Evolutionary conservation across 2,113 vertebrate species (phyloP).

Genomic region (Carollia perspicillata): DNA sequence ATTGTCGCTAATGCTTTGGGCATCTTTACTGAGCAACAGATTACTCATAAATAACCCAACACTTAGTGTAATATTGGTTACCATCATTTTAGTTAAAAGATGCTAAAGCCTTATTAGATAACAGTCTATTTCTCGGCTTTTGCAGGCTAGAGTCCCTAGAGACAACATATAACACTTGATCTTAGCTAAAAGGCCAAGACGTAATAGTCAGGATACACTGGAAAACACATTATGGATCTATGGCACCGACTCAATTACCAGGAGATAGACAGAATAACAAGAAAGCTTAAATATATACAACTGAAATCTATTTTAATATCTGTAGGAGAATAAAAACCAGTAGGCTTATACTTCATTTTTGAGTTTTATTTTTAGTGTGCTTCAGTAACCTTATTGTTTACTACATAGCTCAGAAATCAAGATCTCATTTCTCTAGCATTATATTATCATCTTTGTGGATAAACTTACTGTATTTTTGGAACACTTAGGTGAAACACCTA

Average conservation of each 20-base stretch:
- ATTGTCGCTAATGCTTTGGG: neutral
- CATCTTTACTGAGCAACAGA: conserved; percentile 1
- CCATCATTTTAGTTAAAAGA: conserved; percentile 51
- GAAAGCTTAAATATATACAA: neutral
- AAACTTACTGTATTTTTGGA: neutral
- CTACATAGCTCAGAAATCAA: neutral
- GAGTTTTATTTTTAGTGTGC: neutral
- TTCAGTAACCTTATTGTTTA: neutral
- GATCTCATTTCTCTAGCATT: neutral
- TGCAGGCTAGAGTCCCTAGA: neutral
- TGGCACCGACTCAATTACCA: neutral
- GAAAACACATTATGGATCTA: neutral
- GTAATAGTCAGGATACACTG: neutral
- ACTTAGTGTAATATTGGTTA: neutral
- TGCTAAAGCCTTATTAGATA: conserved; percentile 48
- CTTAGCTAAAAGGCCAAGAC: conserved; percentile 40
- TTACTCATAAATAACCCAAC: conserved; percentile 55
- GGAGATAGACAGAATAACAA: neutral
- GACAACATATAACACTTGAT: conserved; percentile 27
- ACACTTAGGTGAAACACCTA: too few species aligned
- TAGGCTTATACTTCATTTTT: neutral
- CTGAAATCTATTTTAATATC: neutral
- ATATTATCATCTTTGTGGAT: neutral
- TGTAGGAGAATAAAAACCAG: neutral
- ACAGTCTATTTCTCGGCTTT: neutral